Base-by-base conservation (phyloP, 1,140 invertebrate genomes). In the Chymomyza costata region DNA sequence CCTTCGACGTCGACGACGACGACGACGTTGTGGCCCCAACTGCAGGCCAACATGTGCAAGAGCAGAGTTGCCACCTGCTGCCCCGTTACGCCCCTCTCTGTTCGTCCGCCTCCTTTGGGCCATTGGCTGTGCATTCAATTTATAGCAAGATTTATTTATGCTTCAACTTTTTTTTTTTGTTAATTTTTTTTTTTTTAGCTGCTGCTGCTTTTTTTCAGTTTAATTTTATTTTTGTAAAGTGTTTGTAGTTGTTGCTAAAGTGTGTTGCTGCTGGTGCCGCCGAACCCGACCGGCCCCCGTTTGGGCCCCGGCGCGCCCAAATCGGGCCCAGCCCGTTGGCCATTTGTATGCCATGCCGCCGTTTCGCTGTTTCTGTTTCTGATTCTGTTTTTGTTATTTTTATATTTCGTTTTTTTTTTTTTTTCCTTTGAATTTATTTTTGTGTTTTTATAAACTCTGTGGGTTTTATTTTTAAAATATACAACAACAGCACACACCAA, bases 341-440 rank as follows among this genome's bases (percentile, higher is more conserved):
- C 13, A 47, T 47, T 57, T 59, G 38, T 40, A 37, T 46, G 51
- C 55, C n/a, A n/a, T n/a, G 16, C 19, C 49, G 34, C 58, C 58
- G n/a, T 62, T 54, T 30, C 15, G 61, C 41, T 63, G 57, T 41
- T 49, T 49, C 40, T 44, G 49, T 28, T 17, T 52, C 46, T 44
- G 59, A 35, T 70, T 60, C 51, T 65, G 52, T 55, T 69, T 76
- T 70, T 76, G 3, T 25, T 25, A 3, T 25, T 76, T 65, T 76
- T 76, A 76, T 76, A 76, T 74, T 74, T 71, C 55, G 52, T 52
- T 65, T 73, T 76, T 76, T 74, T 74, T 71, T 55, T 54, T 52
- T 65, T 73, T 76, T 76, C 71, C 71, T 76, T 76, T 70, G 62
- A 78, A 76, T 76, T 76, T 76, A 76, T 76, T 78, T 76, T 63